Base-by-base conservation (phyloP, 1,140 invertebrate species). In the Drosophila suzukii region DNA sequence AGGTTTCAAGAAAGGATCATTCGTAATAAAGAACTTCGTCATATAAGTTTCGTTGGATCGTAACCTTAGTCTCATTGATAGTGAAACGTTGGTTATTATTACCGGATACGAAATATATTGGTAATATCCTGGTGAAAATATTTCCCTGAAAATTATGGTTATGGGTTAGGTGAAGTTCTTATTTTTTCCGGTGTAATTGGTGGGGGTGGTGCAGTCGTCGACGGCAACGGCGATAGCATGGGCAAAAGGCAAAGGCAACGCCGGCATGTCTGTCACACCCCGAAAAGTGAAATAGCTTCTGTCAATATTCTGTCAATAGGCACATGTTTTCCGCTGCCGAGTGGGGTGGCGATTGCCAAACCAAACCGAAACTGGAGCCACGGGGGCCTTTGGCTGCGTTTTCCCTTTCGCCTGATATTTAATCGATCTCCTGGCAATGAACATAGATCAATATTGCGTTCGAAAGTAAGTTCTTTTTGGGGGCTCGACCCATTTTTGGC, bases 221-320 rank as follows among this genome's bases (percentile, higher is more conserved):
- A 62, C 44, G 57, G 53, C 66, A 62, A 80, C 60, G 59, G 43
- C 24, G 39, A 73, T 27, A 63, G 65, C 39, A 30, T 51, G 27
- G 13, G 47, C 47, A n/a, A 47, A 47, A 47, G 20, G 10, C 44
- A 34, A 80, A 63, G 30, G 62, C 55, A 66, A 60, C 60, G 67
- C 78, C 78, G 79, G 67, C 74, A 77, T 73, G 79, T 82, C 81
- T 78, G 75, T 84, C 78, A 84, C 75, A 61, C 67, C 73, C 84
- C 76, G 58, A 86, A 88, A 88, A 79, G 84, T 89, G 84, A 88
- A 88, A 88, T 89, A 88, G 84, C 83, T 90, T 91, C 86, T 88
- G 86, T 90, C 88, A 88, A 91, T 90, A 91, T 91, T 91, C 81
- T 90, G 86, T 90, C 86, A 90, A 90, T 88, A 81, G 65, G 83